Conservation (phyloP, 2,113 vertebrate species). For the Indri indri region DNA sequence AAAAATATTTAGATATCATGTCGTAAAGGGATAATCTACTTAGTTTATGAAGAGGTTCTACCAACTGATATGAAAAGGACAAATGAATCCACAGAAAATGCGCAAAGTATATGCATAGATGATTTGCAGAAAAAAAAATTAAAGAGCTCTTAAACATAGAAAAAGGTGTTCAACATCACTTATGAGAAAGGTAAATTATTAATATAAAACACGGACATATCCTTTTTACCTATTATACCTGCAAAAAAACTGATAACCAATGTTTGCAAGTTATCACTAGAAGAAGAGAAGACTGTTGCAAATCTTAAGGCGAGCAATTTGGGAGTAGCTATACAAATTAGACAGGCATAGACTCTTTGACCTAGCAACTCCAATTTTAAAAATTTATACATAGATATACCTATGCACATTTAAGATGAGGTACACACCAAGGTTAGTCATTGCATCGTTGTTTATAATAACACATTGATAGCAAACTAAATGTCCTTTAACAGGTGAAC, state of each 20-base stretch:
- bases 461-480: neutral
- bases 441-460: neutral
- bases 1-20: neutral
- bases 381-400: neutral
- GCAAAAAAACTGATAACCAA: neutral
- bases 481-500: neutral
- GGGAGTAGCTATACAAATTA: neutral
- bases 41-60: neutral
- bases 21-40: neutral
- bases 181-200: neutral
- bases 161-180: neutral
- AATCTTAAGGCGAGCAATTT: neutral
- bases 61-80: neutral
- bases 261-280: neutral
- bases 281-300: neutral
- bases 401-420: neutral
- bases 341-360: neutral
- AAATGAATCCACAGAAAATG: neutral
- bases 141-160: neutral
- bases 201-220: neutral
- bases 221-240: neutral
- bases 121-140: conserved; percentile 1
- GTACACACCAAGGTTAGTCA: neutral
- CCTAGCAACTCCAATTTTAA: neutral
- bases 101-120: neutral